Evolutionary conservation across 2,797 vertebrate genomes (phyloP).

Genomic region (Gymnothorax javanicus): DNA sequence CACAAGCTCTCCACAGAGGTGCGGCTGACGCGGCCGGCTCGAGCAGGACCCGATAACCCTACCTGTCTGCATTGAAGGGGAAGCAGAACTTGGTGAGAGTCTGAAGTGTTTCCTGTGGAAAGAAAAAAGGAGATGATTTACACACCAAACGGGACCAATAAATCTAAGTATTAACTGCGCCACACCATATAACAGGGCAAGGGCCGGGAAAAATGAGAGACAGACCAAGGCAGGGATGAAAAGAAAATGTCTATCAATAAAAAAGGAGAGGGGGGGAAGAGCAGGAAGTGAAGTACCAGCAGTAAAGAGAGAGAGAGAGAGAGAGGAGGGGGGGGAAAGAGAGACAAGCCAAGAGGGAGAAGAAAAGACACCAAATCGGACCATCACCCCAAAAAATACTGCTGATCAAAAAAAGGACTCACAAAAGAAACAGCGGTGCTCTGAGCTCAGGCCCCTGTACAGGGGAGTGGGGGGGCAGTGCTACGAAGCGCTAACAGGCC

Average conservation of each 20-base stretch:
- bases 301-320: conserved; percentile 37
- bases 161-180: conserved; percentile 87
- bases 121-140: conserved; percentile 87
- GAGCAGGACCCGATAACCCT: conserved; percentile 65
- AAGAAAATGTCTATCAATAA: conserved; percentile 78
- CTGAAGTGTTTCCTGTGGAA: conserved; percentile 85
- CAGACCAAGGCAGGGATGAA: conserved; percentile 78
- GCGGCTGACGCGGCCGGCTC: conserved; percentile 68
- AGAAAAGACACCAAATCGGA: conserved; percentile 50
- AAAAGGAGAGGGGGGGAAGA: conserved; percentile 39
- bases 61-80: conserved; percentile 81
- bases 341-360: neutral
- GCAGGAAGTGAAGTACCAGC: neutral
- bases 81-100: conserved; percentile 82
- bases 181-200: conserved; percentile 76
- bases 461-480: conserved; percentile 70
- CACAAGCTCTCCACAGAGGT: conserved; percentile 67
- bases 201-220: conserved; percentile 82
- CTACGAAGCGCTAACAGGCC: conserved; percentile 77
- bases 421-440: conserved; percentile 82
- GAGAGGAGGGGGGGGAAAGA: conserved; percentile 37
- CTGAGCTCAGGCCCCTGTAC: conserved; percentile 66
- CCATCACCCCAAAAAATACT: conserved; percentile 80
- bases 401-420: conserved; percentile 81
- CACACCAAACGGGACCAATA: conserved; percentile 88